phyloP scores from a whole-genome alignment of 1,140 invertebrate genomes.

The Ips typographus region DNA sequence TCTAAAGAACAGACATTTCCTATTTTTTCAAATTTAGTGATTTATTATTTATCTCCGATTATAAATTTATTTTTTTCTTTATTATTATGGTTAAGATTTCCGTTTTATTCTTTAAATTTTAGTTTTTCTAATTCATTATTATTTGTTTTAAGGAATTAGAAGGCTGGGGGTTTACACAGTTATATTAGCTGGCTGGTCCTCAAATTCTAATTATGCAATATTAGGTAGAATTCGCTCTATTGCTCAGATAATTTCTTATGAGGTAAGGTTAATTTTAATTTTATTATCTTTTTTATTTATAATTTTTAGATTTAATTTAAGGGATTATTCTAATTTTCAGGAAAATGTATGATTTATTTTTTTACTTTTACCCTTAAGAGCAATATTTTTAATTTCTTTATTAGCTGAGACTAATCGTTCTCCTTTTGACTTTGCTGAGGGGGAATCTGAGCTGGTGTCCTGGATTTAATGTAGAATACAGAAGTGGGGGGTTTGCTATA shows the following conservation, averaged over 20 bases:
- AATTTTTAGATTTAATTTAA: slow-evolving; percentile 48
- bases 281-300: slow-evolving; percentile 54
- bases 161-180: slow-evolving; percentile 61
- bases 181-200: slow-evolving; percentile 62
- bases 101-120: slow-evolving; percentile 50
- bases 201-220: slow-evolving; percentile 67
- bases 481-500: slow-evolving; percentile 66
- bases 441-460: slow-evolving; percentile 74
- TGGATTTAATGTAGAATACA: slow-evolving; percentile 75
- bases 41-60: slow-evolving; percentile 61
- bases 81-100: slow-evolving; percentile 57
- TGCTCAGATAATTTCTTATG: slow-evolving; percentile 70
- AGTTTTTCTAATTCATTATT: slow-evolving; percentile 56
- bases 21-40: slow-evolving; percentile 55
- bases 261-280: slow-evolving; percentile 62
- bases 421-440: slow-evolving; percentile 77
- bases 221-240: slow-evolving; percentile 63
- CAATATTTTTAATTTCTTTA: slow-evolving; percentile 60
- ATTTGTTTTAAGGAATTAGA: slow-evolving; percentile 58
- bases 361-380: slow-evolving; percentile 55
- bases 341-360: slow-evolving; percentile 56
- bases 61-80: slow-evolving; percentile 59
- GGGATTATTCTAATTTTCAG: slow-evolving; percentile 47
- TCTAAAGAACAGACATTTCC: slow-evolving; percentile 59
- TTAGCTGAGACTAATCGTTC: slow-evolving; percentile 72